Conservation (phyloP, 2,797 vertebrate genomes). For the Rhinogobio ventralis region DNA sequence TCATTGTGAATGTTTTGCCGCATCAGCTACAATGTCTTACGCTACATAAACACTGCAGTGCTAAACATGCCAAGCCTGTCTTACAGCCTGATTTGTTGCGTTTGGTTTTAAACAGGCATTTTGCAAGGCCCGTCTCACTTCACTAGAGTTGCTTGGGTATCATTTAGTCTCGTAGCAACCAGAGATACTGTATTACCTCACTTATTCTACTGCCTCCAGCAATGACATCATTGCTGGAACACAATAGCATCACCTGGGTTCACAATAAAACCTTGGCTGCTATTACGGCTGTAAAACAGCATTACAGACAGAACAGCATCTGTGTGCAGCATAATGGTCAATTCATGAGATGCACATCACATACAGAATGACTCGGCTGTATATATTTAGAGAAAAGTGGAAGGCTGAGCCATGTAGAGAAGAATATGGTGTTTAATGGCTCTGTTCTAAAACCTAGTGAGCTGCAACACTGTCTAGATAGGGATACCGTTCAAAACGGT, state of each 20-base stretch:
- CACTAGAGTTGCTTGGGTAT: constrained; percentile 27
- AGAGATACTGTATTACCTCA: constrained; percentile 68
- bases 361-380: background rate
- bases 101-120: constrained; percentile 40
- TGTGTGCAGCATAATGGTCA: constrained; percentile 30
- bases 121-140: background rate
- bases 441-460: background rate
- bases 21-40: constrained; percentile 7
- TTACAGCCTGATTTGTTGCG: constrained; percentile 45
- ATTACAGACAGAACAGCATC: constrained; percentile 6
- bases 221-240: constrained; percentile 37
- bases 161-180: constrained; percentile 56
- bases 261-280: constrained; percentile 9
- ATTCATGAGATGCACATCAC: constrained; percentile 7
- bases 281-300: background rate
- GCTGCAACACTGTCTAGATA: background rate
- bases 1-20: background rate
- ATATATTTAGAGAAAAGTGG: background rate
- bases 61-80: constrained; percentile 52
- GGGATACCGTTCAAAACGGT: background rate
- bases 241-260: constrained; percentile 39
- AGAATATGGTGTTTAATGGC: background rate
- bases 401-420: background rate
- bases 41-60: constrained; percentile 35
- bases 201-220: constrained; percentile 54